Base-by-base conservation (phyloP, 1,140 invertebrate species). In the Panonychus citri region DNA sequence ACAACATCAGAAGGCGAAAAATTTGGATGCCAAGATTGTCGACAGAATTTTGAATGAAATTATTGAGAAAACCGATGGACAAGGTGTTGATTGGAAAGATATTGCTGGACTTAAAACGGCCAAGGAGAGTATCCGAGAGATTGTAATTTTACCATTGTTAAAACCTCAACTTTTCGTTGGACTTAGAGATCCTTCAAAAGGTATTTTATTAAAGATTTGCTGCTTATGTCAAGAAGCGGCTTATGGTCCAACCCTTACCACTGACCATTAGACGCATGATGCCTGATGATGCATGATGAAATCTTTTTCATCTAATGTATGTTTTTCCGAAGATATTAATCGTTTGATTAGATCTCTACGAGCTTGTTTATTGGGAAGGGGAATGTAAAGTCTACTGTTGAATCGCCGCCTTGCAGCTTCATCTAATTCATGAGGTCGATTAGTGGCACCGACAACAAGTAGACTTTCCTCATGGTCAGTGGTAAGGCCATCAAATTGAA, bases 371-470 rank as follows among this genome's bases (percentile, higher is more conserved):
- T 91, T 84, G 2, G 91, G 91, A 54, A 96, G 72, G 25, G 83
- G 80, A 25, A 97, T 88, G 69, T 95, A 96, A 19, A 97, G 81
- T 56, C 90, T 75, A 70, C 95, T 96, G 0, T 88, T 81, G 68
- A 97, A 95, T 59, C 91, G 76, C 62, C 77, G 64, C 40, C 88
- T 67, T 0, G 85, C 86, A 48, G 88, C 88, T 71, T 90, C 89
- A 65, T 96, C 91, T 28, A 97, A 71, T 69, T 97, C 91, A 67
- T 93, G 85, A 12, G 76, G 76, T 56, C 74, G 68, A 72, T 98
- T 98, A 3, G 94, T 98, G 21, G 94, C 94, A 34, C 89, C 94
- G 77, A 98, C 88, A 1, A 98, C 85, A 12, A 98, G 75, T 51
- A 98, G 80, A 57, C 84, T 74, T 66, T 96, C 89, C 27, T 94